Evolutionary conservation across 2,113 vertebrate genomes (phyloP).

Genomic region (Leucopsar rothschildi): DNA sequence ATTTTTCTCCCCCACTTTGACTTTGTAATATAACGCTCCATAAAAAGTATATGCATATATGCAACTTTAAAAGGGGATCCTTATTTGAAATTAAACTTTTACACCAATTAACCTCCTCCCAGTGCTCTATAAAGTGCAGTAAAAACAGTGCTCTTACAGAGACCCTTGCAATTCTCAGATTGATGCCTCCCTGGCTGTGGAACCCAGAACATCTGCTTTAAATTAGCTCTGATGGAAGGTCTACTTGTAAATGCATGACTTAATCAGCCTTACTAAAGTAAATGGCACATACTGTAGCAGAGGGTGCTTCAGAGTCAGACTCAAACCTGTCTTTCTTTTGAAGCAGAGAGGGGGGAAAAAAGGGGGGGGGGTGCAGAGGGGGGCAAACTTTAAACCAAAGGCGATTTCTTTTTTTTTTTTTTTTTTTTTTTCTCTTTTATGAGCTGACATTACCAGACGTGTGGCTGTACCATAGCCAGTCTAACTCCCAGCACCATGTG

Average conservation of each 20-base stretch:
- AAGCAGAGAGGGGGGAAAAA: slow-evolving; percentile 20
- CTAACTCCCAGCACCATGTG: background rate
- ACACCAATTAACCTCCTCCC: slow-evolving; percentile 64
- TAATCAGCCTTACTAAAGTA: slow-evolving; percentile 76
- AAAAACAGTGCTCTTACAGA: slow-evolving; percentile 59
- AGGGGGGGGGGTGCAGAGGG: background rate
- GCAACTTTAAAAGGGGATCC: slow-evolving; percentile 68
- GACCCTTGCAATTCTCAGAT: slow-evolving; percentile 41
- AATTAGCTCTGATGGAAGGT: slow-evolving; percentile 76
- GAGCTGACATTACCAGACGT: slow-evolving; percentile 61
- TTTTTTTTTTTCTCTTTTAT: slow-evolving; percentile 6
- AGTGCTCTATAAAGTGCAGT: slow-evolving; percentile 51
- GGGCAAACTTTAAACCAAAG: slow-evolving; percentile 65
- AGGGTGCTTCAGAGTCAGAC: slow-evolving; percentile 62
- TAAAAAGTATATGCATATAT: slow-evolving; percentile 69
- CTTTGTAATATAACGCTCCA: slow-evolving; percentile 72
- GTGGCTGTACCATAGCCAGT: slow-evolving; percentile 57
- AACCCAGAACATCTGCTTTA: slow-evolving; percentile 76
- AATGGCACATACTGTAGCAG: slow-evolving; percentile 70
- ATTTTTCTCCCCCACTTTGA: slow-evolving; percentile 59
- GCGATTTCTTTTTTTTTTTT: background rate
- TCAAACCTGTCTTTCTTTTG: slow-evolving; percentile 72
- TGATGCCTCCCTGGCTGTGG: slow-evolving; percentile 68
- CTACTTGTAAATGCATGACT: slow-evolving; percentile 80
- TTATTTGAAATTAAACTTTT: slow-evolving; percentile 73